Base-by-base conservation (phyloP, 2,113 vertebrate genomes). In the Colius striatus region DNA sequence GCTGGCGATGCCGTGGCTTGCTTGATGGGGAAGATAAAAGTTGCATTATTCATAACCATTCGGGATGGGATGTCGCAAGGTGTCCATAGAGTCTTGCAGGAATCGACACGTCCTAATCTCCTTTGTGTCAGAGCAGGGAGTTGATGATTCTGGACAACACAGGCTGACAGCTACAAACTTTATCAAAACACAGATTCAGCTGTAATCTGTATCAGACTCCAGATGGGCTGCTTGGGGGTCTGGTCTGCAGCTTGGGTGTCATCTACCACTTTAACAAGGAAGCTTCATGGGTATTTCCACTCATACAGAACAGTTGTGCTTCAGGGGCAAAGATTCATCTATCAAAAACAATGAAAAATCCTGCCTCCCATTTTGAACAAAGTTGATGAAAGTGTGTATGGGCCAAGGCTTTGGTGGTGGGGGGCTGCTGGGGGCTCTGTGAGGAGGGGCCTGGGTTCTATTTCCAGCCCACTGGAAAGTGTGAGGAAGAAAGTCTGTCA, bases 61-160 rank as follows among this genome's bases (percentile, higher is more conserved):
- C 3, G 2, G 77, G 63, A 10, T 2, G 23, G 27, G 67, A 50
- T 70, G 68, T 71, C 4, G 19, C n/a, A 61, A 75, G 60, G 10
- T 72, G 62, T 32, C 94, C 5, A 0, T 14, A 41, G 74, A 4
- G 11, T 45, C 62, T 41, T 20, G 72, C 85, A 90, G 55, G 85
- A 80, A 20, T 5, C 2, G 4, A 34, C 85, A 29, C 0, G 3
- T 80, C 71, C 84, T 23, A 0, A 19, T 70, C 19, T 78, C 78
- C 23, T 6, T 12, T 23, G 38, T 1, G 1, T 67, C 83, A 51
- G 47, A 16, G 53, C 22, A 34, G 30, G 34, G 45, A 47, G 18
- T n/a, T 0, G 1, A 3, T 3, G 51, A 29, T 87, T 12, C 74
- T n/a, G 5, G 18, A 62, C 18, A 50, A 36, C 0, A 10, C 53